Evolutionary conservation across 2,113 vertebrate genomes (phyloP).

Genomic region (Chaenogobius annularis): DNA sequence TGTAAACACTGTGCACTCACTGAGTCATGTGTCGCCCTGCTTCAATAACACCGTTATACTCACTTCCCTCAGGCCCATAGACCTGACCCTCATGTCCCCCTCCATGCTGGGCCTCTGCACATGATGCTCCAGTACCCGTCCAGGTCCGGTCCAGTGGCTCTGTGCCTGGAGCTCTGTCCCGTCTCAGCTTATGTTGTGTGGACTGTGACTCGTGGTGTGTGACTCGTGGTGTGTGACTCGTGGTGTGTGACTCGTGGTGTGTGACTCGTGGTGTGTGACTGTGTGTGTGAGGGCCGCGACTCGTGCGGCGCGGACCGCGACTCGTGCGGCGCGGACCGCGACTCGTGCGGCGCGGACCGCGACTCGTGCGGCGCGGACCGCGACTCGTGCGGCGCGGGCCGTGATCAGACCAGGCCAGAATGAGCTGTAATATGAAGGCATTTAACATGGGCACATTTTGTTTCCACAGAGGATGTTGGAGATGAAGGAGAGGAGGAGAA

Average conservation of each 20-base stretch:
- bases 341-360: too few relatives aligned
- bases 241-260: too few relatives aligned
- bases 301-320: too few relatives aligned
- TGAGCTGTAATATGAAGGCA: too few relatives aligned
- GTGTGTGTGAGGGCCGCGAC: too few relatives aligned
- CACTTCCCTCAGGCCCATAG: neutral
- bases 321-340: too few relatives aligned
- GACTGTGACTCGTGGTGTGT: neutral
- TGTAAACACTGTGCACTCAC: neutral
- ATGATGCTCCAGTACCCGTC: neutral
- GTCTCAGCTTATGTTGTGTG: neutral
- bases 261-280: too few relatives aligned
- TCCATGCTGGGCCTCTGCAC: constrained; percentile 17
- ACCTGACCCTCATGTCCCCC: neutral
- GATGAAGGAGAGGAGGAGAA: constrained; percentile 98
- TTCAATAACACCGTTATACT: constrained; percentile 39
- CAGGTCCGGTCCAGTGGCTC: neutral
- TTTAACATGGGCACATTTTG: neutral
- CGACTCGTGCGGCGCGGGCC: too few relatives aligned
- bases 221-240: too few relatives aligned
- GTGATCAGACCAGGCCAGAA: too few relatives aligned
- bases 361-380: too few relatives aligned
- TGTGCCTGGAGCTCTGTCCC: neutral
- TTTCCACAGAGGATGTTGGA: constrained; percentile 90
- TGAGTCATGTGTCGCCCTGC: constrained; percentile 43